Percentiles rank a stretch among this genome's conserved stretches.
phyloP scores from a whole-genome alignment of 1,140 invertebrate genomes.

The Akabosia matsudoensis region DNA sequence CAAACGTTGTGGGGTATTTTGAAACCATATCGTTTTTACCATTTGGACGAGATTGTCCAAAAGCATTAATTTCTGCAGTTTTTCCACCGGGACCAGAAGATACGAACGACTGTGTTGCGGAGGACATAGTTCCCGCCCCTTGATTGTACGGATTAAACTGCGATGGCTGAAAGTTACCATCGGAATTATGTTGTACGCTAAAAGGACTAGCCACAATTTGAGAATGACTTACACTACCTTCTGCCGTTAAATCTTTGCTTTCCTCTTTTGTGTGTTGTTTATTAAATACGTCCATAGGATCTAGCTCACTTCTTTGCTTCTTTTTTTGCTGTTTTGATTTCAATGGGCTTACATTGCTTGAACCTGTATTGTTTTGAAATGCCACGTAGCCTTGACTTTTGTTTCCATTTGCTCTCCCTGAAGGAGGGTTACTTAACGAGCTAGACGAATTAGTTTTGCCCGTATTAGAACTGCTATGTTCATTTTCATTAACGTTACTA shows the following conservation, averaged over 20 bases:
- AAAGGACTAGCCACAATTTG: background rate
- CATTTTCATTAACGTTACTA: background rate
- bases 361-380: background rate
- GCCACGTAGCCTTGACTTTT: background rate
- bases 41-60: background rate
- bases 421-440: background rate
- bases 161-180: background rate
- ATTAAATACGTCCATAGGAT: background rate
- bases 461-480: background rate
- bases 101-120: background rate
- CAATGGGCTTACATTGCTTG: background rate
- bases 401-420: background rate
- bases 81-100: background rate
- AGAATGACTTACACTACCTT: background rate
- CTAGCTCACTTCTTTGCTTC: slow-evolving; percentile 4
- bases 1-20: slow-evolving; percentile 20
- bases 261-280: background rate
- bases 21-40: background rate
- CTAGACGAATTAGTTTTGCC: background rate
- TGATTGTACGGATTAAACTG: too few species aligned
- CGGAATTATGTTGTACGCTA: background rate
- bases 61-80: background rate
- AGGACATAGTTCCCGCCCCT: too few species aligned
- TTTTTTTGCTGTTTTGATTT: background rate
- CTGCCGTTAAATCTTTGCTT: background rate